A percentile compares a stretch with the other conserved stretches of the same genome.
phyloP scores from a whole-genome alignment of 2,797 vertebrate genomes.

The Sorex maritimensis region DNA sequence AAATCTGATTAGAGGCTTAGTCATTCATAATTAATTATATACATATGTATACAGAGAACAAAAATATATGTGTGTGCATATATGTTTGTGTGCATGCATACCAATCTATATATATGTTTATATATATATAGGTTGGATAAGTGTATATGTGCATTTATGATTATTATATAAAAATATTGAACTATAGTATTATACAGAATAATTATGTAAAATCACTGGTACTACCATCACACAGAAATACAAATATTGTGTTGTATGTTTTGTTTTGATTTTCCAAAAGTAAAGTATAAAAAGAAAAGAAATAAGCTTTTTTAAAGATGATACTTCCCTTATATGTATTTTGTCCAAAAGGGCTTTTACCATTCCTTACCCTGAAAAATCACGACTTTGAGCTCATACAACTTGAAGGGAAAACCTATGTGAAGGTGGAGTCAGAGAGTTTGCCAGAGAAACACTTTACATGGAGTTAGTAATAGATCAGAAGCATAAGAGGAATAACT shows the following conservation, averaged over 20 bases:
- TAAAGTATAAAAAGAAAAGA: not conserved
- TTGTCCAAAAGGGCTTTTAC: not conserved
- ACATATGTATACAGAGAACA: not conserved
- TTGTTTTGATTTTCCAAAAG: not conserved
- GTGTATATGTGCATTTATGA: not conserved
- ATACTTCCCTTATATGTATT: not conserved
- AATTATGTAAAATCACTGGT: not conserved
- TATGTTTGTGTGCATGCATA: too few relatives aligned
- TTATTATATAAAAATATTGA: not conserved
- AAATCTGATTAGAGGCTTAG: conserved; percentile 4
- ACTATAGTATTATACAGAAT: not conserved
- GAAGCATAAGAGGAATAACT: not conserved
- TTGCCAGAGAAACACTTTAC: not conserved
- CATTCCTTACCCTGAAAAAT: not conserved
- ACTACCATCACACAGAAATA: not conserved
- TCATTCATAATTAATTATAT: not conserved
- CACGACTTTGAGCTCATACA: not conserved
- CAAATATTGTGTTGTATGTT: not conserved
- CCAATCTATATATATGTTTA: not conserved
- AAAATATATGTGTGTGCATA: not conserved
- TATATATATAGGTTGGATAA: not conserved
- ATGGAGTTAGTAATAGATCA: not conserved
- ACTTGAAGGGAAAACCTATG: not conserved
- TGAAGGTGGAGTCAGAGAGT: not conserved
- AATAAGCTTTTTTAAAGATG: not conserved